Base-by-base conservation (phyloP, 2,797 vertebrate species). In the Muscicapa comitata region DNA sequence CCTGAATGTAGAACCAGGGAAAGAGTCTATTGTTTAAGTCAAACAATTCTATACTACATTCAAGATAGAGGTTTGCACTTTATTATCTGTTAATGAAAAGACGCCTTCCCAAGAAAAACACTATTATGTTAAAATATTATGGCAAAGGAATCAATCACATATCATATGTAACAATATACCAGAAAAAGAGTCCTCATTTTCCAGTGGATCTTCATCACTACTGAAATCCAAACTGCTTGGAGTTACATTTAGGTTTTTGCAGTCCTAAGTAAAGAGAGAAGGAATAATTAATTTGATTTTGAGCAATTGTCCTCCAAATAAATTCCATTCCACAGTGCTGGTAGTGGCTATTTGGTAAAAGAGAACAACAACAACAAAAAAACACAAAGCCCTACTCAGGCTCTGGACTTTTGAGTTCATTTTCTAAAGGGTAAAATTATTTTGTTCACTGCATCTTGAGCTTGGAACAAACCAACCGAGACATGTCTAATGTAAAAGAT, bases 381-480 rank as follows among this genome's bases (percentile, higher is more conserved):
- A 89, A 11, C 11, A 37, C 25, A 58, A 83, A 79, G 43, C n/a
- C 19, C 50, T 85, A 54, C 75, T 89, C 12, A 71, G 61, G 57
- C 23, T 88, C 9, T 40, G 57, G 35, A n/a, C 48, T 35, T 90
- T 72, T 0, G 21, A 25, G 35, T 81, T 77, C 26, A 26, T 94
- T 95, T 95, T 93, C 47, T 55, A 28, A 95, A 94, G 81, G 59
- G 37, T 75, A 45, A 82, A 88, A 42, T 86, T 89, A 47, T 73
- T 93, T 93, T 94, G 17, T 90, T 91, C 17, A 0, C 45, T 85
- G 21, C 79, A 6, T 93, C 82, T 89, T 93, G 38, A 83, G 45
- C 59, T 71, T 81, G 87, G 82, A 94, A 86, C 68, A 97, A 96
- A 95, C 86, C 31, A 66, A 83, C 37, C 51, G 70, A 94, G 90